A percentile compares a stretch with the other conserved stretches of the same genome.
phyloP scores from a whole-genome alignment of 2,888 invertebrate genomes.

The Elmis aenea region DNA sequence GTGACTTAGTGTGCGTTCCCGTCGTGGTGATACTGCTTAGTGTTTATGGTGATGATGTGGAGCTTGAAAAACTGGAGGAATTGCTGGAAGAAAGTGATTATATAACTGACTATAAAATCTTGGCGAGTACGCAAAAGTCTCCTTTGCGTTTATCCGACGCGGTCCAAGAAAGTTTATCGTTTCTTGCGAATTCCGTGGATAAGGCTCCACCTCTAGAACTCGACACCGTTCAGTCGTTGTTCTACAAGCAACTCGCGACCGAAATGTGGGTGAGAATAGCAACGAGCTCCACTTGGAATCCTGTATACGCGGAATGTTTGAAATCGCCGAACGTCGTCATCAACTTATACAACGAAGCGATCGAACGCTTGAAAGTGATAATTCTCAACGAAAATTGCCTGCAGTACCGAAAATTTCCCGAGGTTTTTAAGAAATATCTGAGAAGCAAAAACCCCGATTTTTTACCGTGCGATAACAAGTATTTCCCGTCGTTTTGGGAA shows the following conservation, averaged over 20 bases:
- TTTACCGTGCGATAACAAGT: conserved; percentile 59
- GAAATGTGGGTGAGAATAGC: conserved; percentile 59
- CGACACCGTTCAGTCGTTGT: conserved; percentile 52
- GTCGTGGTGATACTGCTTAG: conserved; percentile 9
- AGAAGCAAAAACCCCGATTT: conserved; percentile 49
- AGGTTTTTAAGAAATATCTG: conserved; percentile 55
- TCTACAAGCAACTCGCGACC: conserved; percentile 55
- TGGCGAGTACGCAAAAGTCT: too few species aligned
- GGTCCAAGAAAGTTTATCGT: conserved; percentile 36
- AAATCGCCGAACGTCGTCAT: conserved; percentile 57
- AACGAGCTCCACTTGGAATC: conserved; percentile 42
- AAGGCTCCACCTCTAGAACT: conserved; percentile 54
- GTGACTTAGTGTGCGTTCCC: conserved; percentile 6
- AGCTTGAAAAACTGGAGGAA: conserved; percentile 2
- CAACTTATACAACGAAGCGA: conserved; percentile 61
- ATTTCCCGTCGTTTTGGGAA: conserved; percentile 61
- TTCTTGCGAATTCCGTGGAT: conserved; percentile 51
- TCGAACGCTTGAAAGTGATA: conserved; percentile 57
- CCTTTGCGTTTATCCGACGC: conserved; percentile 2
- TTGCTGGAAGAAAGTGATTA: conserved; percentile 5
- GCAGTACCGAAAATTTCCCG: conserved; percentile 60
- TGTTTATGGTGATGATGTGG: conserved; percentile 1
- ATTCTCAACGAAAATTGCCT: conserved; percentile 56
- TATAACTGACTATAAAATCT: conserved; percentile 7
- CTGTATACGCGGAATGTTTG: conserved; percentile 47